A percentile compares a stretch with the other conserved stretches of the same genome.
Evolutionary conservation across 2,797 vertebrate species (phyloP).

Genomic region (Crotalus adamanteus): DNA sequence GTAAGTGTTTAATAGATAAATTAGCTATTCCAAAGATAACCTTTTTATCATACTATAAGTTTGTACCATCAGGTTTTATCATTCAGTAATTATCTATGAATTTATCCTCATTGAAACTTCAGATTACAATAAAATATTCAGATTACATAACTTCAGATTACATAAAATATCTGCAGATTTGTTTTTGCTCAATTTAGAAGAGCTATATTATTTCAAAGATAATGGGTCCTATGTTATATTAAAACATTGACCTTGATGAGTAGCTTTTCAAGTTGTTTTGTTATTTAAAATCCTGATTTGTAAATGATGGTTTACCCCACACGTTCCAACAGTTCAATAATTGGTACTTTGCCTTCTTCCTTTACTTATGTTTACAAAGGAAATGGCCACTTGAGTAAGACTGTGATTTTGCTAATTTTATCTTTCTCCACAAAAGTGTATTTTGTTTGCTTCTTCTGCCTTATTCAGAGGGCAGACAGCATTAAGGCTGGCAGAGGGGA

Average conservation of each 20-base stretch:
- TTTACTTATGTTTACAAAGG: conserved; percentile 43
- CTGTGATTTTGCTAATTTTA: conserved; percentile 27
- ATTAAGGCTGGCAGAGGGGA: not conserved
- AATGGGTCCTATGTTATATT: not conserved
- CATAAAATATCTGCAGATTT: not conserved
- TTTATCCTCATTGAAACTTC: not conserved
- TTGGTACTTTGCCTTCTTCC: conserved; percentile 21
- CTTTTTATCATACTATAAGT: not conserved
- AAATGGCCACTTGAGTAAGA: conserved; percentile 43
- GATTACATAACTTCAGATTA: not conserved
- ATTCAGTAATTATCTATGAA: not conserved
- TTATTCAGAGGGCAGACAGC: not conserved
- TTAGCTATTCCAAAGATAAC: not conserved
- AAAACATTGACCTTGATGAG: not conserved
- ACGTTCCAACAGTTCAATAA: conserved; percentile 20
- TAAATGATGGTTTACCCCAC: conserved; percentile 14
- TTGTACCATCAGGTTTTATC: not conserved
- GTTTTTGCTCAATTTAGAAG: not conserved
- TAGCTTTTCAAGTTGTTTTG: not conserved
- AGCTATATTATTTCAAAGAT: not conserved
- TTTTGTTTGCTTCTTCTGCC: not conserved
- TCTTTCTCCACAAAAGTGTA: conserved; percentile 6
- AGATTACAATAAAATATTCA: not conserved
- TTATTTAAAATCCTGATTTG: not conserved
- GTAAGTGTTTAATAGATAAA: not conserved